phyloP scores from a whole-genome alignment of 2,888 invertebrate genomes.

The Phengaris alcon region DNA sequence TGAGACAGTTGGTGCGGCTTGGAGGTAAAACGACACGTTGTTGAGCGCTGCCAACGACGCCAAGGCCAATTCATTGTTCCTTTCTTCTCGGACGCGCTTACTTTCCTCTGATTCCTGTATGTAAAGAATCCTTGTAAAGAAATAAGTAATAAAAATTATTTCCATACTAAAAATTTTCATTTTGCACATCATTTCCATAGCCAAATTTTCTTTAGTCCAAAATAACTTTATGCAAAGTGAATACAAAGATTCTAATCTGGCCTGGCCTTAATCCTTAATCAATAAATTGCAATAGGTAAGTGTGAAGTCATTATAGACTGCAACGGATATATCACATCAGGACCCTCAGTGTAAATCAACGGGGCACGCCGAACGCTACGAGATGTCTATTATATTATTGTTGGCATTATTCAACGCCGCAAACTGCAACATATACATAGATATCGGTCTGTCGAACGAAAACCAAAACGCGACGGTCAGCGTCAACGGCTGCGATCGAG shows the following conservation, averaged over 20 bases:
- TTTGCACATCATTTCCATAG: no score
- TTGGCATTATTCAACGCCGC: slow-evolving; percentile 8
- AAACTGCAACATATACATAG: slow-evolving; percentile 12
- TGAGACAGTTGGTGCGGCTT: slow-evolving; percentile 75
- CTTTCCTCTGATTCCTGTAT: slow-evolving; percentile 41
- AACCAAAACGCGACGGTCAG: background rate
- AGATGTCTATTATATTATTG: slow-evolving; percentile 21
- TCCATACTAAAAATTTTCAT: no score
- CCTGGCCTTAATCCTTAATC: background rate
- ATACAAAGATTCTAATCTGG: background rate
- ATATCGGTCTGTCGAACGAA: background rate
- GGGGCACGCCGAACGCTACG: background rate
- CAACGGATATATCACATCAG: slow-evolving; percentile 6
- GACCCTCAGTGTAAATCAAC: slow-evolving; percentile 10
- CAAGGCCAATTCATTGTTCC: slow-evolving; percentile 85
- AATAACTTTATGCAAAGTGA: no score
- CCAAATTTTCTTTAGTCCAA: background rate
- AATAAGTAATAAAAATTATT: background rate
- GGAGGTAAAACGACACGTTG: slow-evolving; percentile 89
- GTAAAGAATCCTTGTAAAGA: slow-evolving; percentile 4
- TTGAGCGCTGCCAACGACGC: slow-evolving; percentile 90
- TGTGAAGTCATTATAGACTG: slow-evolving; percentile 15
- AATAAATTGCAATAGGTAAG: slow-evolving; percentile 23
- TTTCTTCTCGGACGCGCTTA: slow-evolving; percentile 45
- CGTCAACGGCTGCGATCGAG: slow-evolving; percentile 1